Evolutionary conservation across 2,113 vertebrate genomes (phyloP), one percentile per base, ranked within the genome.

Genomic region (Albula glossodonta): DNA sequence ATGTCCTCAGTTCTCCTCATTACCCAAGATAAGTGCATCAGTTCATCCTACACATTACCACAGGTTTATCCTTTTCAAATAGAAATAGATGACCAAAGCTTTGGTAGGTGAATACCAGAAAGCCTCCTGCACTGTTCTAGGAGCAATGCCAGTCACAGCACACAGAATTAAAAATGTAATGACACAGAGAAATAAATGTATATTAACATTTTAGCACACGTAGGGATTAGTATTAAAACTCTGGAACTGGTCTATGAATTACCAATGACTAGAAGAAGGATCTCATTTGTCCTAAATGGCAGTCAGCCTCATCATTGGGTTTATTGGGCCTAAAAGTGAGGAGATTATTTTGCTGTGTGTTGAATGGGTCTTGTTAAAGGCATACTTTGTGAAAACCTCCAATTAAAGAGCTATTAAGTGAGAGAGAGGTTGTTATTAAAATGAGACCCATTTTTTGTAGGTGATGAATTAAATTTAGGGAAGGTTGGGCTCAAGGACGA

Each of bases 161-260:
- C 78, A 52, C 79, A 60, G 74, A 19, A 7, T 74, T 74, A 81
- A 52, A 93, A 90, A 93, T 91, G 92, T 91, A 93, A 87, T 90
- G 90, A 87, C 84, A 83, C 88, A 88, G 87, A 85, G 87, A 80
- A 89, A 90, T n/a, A 22, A 6, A 83, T 87, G 79, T 91, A 89
- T 91, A 88, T 94, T 92, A 91, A 92, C 93, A 88, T 88, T 87
- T 87, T 91, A 92, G 86, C 86, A 93, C 91, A 88, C 93, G 92
- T 90, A 90, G 25, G 83, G 87, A 89, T 88, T 74, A 87, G 84
- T 88, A 90, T 93, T 93, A 93, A 91, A 90, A 83, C 89, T 88
- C 91, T 86, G 80, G 82, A 87, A 90, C 90, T 87, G 89, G 87
- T 92, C 90, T 91, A 91, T 93, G 88, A 93, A 92, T 94, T 90